Conservation (phyloP, 2,113 vertebrate genomes). For the Herpetotheres cachinnans region DNA sequence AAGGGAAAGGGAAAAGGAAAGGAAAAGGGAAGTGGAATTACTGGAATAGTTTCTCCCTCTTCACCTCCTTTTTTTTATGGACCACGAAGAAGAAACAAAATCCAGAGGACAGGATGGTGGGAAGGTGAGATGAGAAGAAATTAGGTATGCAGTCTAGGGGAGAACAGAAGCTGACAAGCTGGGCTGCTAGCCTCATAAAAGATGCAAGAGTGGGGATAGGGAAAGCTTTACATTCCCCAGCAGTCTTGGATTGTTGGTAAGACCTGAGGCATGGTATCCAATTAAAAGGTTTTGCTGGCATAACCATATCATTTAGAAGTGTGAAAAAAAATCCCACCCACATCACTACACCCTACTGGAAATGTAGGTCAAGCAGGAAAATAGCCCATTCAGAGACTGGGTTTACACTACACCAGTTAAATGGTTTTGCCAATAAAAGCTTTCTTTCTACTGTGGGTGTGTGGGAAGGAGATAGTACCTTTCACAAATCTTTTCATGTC, state of each 20-base stretch:
- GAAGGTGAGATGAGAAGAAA: background rate
- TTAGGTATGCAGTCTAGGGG: background rate
- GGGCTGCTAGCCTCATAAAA: background rate
- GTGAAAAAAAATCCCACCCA: conserved; percentile 9
- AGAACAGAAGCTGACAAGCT: background rate
- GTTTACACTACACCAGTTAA: background rate
- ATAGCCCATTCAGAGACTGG: background rate
- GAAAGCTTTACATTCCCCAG: background rate
- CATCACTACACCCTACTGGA: background rate
- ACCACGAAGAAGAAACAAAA: background rate
- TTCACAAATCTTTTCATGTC: background rate
- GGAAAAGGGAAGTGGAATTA: background rate
- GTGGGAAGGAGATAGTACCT: background rate
- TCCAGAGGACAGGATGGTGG: background rate
- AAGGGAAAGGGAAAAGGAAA: background rate
- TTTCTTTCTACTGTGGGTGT: background rate
- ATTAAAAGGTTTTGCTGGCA: conserved; percentile 4
- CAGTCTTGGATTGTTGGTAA: background rate
- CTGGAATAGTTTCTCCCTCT: background rate
- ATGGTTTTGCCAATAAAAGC: background rate
- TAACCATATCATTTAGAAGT: conserved; percentile 5
- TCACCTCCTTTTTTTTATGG: background rate
- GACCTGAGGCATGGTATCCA: background rate
- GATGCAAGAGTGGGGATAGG: background rate
- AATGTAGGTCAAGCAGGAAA: conserved; percentile 32